Evolutionary conservation across 2,113 vertebrate genomes (phyloP), one percentile per base, ranked within the genome.

Genomic region (Gobio gobio): DNA sequence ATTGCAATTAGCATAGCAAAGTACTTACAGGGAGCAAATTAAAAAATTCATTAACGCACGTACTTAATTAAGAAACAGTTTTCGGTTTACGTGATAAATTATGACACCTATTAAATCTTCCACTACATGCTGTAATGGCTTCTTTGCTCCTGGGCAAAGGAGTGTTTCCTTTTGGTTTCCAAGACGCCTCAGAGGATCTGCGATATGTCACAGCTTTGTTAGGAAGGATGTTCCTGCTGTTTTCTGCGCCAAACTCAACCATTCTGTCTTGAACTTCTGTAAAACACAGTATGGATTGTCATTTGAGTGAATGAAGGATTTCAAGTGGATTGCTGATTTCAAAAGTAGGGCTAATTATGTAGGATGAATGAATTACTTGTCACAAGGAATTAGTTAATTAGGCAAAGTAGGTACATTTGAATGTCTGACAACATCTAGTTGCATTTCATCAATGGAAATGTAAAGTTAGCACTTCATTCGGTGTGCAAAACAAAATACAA

Each of bases 51-150:
- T 99, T 99, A 99, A 97, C 94, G 95, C 92, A 95, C 95, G 91
- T 96, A 98, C 97, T 99, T 99, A 99, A 99, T 99, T 99, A 99
- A 99, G 97, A 99, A 98, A 97, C 97, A 99, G 96, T 99, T 99
- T 98, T 98, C 93, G 90, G 96, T 97, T 97, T 98, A 98, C 96
- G 97, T 99, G 98, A 99, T 99, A 98, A 99, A 99, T 99, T 98
- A 99, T 99, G 98, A 98, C 97, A 98, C 96, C 97, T 98, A 99
- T 99, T 99, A 99, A 98, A 99, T 98, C 97, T 98, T 96, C 95
- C 87, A 91, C 94, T 96, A 94, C 95, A 94, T 95, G 96, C 96
- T 94, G 91, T 97, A 98, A 98, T 97, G 97, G 95, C 93, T 97
- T 96, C 95, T 96, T 95, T 93, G 96, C 97, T 98, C 95, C 96